phyloP scores from a whole-genome alignment of 1,140 invertebrate genomes.

The Drosophila malerkotliana region DNA sequence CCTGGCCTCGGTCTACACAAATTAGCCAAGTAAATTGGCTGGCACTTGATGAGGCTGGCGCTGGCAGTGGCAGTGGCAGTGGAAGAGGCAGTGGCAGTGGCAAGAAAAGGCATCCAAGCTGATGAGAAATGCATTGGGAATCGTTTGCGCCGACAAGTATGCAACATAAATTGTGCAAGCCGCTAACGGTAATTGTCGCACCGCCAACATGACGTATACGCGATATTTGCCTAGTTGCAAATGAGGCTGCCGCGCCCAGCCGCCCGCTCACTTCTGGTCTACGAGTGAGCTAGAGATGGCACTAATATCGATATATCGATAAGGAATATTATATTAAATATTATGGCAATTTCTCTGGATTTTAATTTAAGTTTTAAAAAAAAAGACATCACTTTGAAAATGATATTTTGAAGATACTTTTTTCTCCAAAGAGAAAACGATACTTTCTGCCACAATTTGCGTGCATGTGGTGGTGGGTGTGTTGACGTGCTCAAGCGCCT shows the following conservation, averaged over 20 bases:
- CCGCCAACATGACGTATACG: slow-evolving; percentile 72
- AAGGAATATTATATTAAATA: neutral
- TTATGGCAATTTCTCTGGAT: no score
- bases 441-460: neutral
- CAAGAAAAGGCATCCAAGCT: neutral
- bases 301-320: neutral
- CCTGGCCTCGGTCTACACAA: slow-evolving; percentile 11
- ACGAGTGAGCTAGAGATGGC: slow-evolving; percentile 20
- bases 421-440: neutral
- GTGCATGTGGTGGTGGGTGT: slow-evolving; percentile 12
- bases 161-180: slow-evolving; percentile 74
- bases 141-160: slow-evolving; percentile 31
- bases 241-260: slow-evolving; percentile 36
- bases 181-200: slow-evolving; percentile 75
- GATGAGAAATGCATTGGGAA: slow-evolving; percentile 39
- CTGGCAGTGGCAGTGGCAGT: no score
- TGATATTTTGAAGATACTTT: no score
- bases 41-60: slow-evolving; percentile 16
- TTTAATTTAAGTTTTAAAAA: no score
- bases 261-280: slow-evolving; percentile 7
- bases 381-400: no score
- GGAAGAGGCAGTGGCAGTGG: neutral
- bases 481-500: slow-evolving; percentile 69
- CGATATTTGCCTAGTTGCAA: slow-evolving; percentile 73
- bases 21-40: slow-evolving; percentile 58